phyloP scores from a whole-genome alignment of 2,113 vertebrate genomes.

The Hyla sarda region DNA sequence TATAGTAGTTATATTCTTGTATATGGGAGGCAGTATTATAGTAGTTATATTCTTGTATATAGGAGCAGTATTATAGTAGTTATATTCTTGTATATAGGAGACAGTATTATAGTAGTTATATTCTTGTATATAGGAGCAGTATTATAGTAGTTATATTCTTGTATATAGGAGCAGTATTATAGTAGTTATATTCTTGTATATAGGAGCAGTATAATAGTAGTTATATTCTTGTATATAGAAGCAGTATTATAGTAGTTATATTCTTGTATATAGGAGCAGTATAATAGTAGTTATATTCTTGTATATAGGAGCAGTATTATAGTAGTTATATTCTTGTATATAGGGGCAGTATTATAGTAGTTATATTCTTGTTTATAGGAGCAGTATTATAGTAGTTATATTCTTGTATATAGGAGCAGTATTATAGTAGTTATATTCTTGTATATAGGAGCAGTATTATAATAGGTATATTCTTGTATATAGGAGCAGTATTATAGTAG shows the following conservation, averaged over 20 bases:
- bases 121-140: not conserved
- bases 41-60: not conserved
- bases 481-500: too few species aligned
- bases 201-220: too few species aligned
- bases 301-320: not conserved
- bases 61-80: not conserved
- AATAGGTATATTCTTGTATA: too few species aligned
- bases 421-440: not conserved
- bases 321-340: not conserved
- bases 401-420: not conserved
- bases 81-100: not conserved
- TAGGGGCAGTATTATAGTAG: not conserved
- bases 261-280: not conserved
- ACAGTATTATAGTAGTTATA: not conserved
- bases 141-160: constrained; percentile 1
- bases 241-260: too few species aligned
- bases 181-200: too few species aligned
- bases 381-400: not conserved
- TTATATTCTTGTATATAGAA: too few species aligned
- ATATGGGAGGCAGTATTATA: not conserved
- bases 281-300: not conserved
- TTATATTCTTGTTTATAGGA: not conserved
- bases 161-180: not conserved
- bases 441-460: not conserved
- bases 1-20: not conserved